Evolutionary conservation across 2,797 vertebrate genomes (phyloP).

Genomic region (Fistularia tabacaria): DNA sequence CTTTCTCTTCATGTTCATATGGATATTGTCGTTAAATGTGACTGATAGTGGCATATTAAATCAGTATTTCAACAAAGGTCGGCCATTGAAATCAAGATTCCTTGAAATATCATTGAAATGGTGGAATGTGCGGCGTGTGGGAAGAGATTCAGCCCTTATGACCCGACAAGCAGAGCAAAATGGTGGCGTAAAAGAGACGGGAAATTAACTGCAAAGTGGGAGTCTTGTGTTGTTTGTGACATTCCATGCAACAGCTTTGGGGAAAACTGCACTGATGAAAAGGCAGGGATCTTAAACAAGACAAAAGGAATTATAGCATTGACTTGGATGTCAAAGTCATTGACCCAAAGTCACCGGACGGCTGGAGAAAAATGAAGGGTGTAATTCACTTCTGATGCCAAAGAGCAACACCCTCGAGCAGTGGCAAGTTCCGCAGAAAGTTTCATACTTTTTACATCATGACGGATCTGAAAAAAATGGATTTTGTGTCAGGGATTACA

Average conservation of each 20-base stretch:
- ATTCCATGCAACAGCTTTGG: background rate
- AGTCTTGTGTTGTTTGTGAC: slow-evolving; percentile 11
- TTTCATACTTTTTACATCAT: slow-evolving; percentile 7
- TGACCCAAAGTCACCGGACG: slow-evolving; percentile 6
- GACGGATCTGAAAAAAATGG: slow-evolving; percentile 7
- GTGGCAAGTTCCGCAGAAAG: background rate
- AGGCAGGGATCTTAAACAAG: slow-evolving; percentile 25
- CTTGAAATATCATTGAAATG: background rate
- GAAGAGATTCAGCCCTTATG: too few species aligned
- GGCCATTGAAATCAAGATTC: background rate
- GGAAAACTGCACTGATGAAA: slow-evolving; percentile 26
- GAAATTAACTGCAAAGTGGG: slow-evolving; percentile 6
- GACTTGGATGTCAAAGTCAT: slow-evolving; percentile 23
- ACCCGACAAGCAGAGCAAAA: too few species aligned
- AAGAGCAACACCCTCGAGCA: background rate
- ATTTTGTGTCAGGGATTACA: too few species aligned
- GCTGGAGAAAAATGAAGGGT: slow-evolving; percentile 19
- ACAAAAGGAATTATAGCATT: slow-evolving; percentile 9
- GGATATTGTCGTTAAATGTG: background rate
- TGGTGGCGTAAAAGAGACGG: too few species aligned
- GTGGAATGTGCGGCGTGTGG: too few species aligned
- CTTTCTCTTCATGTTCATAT: slow-evolving; percentile 1
- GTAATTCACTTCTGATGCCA: slow-evolving; percentile 3
- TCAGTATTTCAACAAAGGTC: background rate
- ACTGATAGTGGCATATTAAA: background rate